phyloP scores from a whole-genome alignment of 2,113 vertebrate genomes.

The Podiceps cristatus region DNA sequence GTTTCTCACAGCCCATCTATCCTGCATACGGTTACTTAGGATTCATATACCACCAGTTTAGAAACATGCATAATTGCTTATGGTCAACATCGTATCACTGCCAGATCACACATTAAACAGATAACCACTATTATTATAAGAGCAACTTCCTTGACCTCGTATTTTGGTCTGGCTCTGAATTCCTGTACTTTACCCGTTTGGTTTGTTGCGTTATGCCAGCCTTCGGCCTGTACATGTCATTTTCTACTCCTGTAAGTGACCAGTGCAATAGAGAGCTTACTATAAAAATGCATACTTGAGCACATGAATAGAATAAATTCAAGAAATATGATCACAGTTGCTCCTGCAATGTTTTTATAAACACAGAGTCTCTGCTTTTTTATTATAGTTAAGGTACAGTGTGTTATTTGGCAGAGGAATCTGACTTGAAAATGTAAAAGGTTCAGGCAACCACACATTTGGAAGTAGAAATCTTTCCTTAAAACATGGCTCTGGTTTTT shows the following conservation, averaged over 20 bases:
- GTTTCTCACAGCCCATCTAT: conserved; percentile 73
- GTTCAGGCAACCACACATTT: conserved; percentile 85
- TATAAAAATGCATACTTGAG: conserved; percentile 64
- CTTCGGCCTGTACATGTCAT: conserved; percentile 62
- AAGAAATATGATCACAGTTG: conserved; percentile 78
- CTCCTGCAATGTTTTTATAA: conserved; percentile 76
- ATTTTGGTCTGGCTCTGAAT: conserved; percentile 77
- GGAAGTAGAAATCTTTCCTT: conserved; percentile 85
- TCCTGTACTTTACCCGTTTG: conserved; percentile 72
- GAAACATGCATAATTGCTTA: conserved; percentile 78
- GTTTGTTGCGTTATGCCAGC: conserved; percentile 68
- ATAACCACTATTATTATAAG: conserved; percentile 80
- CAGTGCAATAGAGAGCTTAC: background rate
- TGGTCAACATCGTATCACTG: conserved; percentile 72
- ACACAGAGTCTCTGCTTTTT: conserved; percentile 76
- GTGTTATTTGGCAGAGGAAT: conserved; percentile 83
- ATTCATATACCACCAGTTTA: conserved; percentile 74
- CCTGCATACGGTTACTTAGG: conserved; percentile 34
- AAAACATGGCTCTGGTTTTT: conserved; percentile 82
- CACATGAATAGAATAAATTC: conserved; percentile 69
- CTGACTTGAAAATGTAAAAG: conserved; percentile 84
- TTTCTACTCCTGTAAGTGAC: conserved; percentile 74
- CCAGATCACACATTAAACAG: conserved; percentile 85
- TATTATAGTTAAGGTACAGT: conserved; percentile 83
- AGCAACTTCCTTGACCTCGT: conserved; percentile 77